Conservation (phyloP, 2,797 vertebrate species). For the Sebastes steindachneri region DNA sequence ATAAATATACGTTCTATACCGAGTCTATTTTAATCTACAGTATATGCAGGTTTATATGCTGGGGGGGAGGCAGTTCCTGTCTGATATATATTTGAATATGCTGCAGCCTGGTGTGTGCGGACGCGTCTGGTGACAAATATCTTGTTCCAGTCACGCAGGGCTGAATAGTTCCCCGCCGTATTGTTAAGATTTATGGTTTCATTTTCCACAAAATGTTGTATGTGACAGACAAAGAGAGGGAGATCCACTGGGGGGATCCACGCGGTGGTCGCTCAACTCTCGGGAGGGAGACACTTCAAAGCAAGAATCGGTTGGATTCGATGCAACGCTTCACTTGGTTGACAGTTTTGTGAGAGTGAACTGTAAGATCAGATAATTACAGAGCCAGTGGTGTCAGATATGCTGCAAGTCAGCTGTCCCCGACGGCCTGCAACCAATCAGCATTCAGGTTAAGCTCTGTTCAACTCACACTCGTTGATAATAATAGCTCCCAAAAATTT, state of each 20-base stretch:
- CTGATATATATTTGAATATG: slow-evolving; percentile 15
- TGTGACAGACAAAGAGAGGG: slow-evolving; percentile 3
- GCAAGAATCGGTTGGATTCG: slow-evolving; percentile 13
- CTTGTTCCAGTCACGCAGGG: background rate
- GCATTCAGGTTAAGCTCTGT: slow-evolving; percentile 47
- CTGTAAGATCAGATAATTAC: slow-evolving; percentile 37
- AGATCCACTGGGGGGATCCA: background rate
- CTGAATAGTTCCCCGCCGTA: background rate
- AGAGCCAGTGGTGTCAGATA: slow-evolving; percentile 22
- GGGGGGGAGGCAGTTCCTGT: background rate
- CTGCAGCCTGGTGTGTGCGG: background rate
- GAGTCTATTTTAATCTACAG: background rate
- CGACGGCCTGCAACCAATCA: slow-evolving; percentile 46
- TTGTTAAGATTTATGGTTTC: slow-evolving; percentile 20
- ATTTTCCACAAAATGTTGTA: slow-evolving; percentile 2
- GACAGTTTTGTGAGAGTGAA: slow-evolving; percentile 21
- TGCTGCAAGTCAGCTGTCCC: slow-evolving; percentile 41
- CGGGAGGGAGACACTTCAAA: slow-evolving; percentile 24
- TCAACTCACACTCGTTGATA: slow-evolving; percentile 41
- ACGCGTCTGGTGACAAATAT: slow-evolving; percentile 28
- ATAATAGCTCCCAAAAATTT: slow-evolving; percentile 56
- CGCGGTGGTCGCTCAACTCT: slow-evolving; percentile 12
- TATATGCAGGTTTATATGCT: background rate
- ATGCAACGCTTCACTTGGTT: slow-evolving; percentile 24
- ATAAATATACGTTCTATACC: slow-evolving; percentile 21